Conservation (phyloP, 2,113 vertebrate species). For the Pelvicachromis taeniatus region DNA sequence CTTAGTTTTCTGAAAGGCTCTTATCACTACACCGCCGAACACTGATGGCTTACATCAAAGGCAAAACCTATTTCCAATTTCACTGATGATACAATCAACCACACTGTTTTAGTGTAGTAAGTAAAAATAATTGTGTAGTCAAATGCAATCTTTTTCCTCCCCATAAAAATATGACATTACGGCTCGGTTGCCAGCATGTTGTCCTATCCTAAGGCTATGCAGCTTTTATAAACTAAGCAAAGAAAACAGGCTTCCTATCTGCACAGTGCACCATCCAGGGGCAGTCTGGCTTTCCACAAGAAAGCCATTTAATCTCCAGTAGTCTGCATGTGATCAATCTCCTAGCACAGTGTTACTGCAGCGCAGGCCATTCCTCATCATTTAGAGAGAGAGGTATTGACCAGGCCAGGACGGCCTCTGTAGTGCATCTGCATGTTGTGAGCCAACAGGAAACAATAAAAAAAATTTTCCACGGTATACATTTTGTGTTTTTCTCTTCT, state of each 20-base stretch:
- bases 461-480: not conserved
- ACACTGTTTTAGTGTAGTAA: not conserved
- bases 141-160: not conserved
- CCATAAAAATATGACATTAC: not conserved
- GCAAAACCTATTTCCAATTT: not conserved
- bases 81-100: not conserved
- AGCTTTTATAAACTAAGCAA: constrained; percentile 5
- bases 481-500: not conserved
- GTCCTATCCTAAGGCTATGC: not conserved
- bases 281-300: constrained; percentile 46
- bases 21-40: not conserved
- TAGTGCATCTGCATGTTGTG: constrained; percentile 25
- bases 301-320: constrained; percentile 70
- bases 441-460: constrained; percentile 29
- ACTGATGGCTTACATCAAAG: not conserved
- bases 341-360: constrained; percentile 61
- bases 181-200: not conserved
- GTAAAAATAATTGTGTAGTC: not conserved
- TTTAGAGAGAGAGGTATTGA: constrained; percentile 69
- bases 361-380: constrained; percentile 67
- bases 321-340: constrained; percentile 71
- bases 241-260: constrained; percentile 5
- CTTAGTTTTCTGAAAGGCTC: not conserved
- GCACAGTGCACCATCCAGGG: constrained; percentile 42
- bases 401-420: constrained; percentile 35